Evolutionary conservation across 2,888 invertebrate species (phyloP), one percentile per base, ranked within the genome.

Genomic region (Apantesis nais): DNA sequence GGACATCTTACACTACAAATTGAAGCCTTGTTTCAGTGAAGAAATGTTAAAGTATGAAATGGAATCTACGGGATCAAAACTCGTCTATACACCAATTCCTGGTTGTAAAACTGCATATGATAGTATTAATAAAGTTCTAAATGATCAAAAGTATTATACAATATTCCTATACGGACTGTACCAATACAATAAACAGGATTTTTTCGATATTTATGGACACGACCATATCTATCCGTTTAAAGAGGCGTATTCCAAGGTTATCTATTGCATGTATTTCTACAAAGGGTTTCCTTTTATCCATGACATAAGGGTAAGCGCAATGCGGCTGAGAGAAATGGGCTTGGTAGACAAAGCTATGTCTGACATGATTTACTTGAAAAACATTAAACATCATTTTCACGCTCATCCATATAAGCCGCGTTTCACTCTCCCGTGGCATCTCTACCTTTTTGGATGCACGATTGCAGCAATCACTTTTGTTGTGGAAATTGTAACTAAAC

Each of bases 261-360:
- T 90, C 5, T 91, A 89, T 64, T 85, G 86, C 1, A 86, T 89
- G 25, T 92, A 86, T 58, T 77, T 89, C 9, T 87, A 89, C 66
- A 92, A 92, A 75, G 93, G 92, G 0, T 92, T 92, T 70, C 92
- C 92, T 3, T 71, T 88, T 52, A 12, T 72, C 0, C 69, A 84
- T 0, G 78, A 75, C 16, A 66, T 92, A 9, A 77, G 86, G 29
- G 11, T 52, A 2, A 74, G 80, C 5, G 75, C 85, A 2, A 73
- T 92, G 0, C 75, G 81, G 4, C 65, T 92, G 14, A 80, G 86
- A 58, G 91, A 92, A 67, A 85, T 79, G 25, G 92, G 92, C 12
- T 70, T 91, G 9, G 78, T 87, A 1, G 75, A 81, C 0, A 85
- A 84, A 62, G 71, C 69, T 5, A 16, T 82, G 25, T 29, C 71